These are phyloP conservation scores for Lycodopsis pacificus DNA, from an alignment of 2,797 vertebrate species.

Conservation along the genomic window DNA sequence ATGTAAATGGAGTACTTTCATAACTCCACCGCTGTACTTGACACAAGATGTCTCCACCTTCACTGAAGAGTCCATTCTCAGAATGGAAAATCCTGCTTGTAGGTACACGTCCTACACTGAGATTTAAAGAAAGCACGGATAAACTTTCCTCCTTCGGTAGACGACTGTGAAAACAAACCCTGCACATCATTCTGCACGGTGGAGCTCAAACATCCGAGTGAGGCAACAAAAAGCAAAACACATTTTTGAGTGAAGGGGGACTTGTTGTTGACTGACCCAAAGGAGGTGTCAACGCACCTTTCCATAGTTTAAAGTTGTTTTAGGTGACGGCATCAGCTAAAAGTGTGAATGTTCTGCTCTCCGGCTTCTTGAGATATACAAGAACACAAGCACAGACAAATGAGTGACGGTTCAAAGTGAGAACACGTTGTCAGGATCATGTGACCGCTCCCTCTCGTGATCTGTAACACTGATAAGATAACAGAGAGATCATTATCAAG, in stretches of 20 bases:
- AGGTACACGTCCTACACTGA: fast-evolving
- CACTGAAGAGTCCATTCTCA: background rate
- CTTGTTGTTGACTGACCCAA: background rate
- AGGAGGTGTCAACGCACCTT: background rate
- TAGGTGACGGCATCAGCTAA: background rate
- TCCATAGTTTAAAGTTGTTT: background rate
- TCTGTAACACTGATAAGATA: background rate
- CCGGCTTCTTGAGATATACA: background rate
- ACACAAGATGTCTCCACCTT: background rate
- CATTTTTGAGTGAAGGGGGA: background rate
- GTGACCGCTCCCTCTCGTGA: background rate
- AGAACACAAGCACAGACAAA: background rate
- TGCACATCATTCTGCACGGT: background rate
- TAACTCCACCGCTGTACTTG: background rate
- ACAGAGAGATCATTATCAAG: background rate
- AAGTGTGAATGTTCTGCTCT: background rate
- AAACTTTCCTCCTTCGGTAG: background rate
- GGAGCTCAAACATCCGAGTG: background rate
- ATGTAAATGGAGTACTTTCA: no score
- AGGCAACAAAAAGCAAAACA: background rate
- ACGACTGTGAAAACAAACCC: background rate
- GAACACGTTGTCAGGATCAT: background rate
- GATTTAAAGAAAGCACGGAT: background rate
- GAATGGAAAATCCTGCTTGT: background rate
- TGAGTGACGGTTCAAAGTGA: background rate